Percentiles rank a stretch among this genome's conserved stretches.
phyloP scores from a whole-genome alignment of 2,113 vertebrate species.

The Lucifuga dentata region DNA sequence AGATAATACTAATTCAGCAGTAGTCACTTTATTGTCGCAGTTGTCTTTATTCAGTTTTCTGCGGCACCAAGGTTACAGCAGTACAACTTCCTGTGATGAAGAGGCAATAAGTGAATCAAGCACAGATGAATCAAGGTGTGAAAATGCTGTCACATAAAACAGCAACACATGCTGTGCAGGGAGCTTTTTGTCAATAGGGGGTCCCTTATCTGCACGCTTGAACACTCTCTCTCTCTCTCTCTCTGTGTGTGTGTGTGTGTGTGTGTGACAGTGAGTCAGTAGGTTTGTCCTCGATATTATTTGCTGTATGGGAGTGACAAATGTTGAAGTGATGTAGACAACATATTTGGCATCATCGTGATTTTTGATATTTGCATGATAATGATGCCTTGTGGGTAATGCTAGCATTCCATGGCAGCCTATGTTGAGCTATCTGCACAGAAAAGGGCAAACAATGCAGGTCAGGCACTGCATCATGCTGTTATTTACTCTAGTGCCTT shows the following conservation, averaged over 20 bases:
- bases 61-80: slow-evolving; percentile 24
- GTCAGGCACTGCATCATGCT: too few species aligned
- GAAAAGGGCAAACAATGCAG: too few species aligned
- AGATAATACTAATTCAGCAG: slow-evolving; percentile 44
- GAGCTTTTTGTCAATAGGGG: slow-evolving; percentile 50
- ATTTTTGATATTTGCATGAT: not conserved
- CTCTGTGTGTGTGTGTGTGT: not conserved
- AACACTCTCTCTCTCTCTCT: too few species aligned
- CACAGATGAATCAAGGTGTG: slow-evolving; percentile 43
- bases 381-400: not conserved
- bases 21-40: slow-evolving; percentile 37
- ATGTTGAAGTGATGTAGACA: slow-evolving; percentile 29
- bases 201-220: slow-evolving; percentile 1
- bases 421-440: too few species aligned
- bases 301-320: slow-evolving; percentile 5
- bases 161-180: slow-evolving; percentile 28
- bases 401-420: not conserved
- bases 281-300: slow-evolving; percentile 7
- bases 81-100: slow-evolving; percentile 14
- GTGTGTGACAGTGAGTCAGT: not conserved
- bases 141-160: slow-evolving; percentile 61
- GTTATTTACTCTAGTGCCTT: too few species aligned
- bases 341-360: slow-evolving; percentile 13
- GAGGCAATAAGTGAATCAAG: slow-evolving; percentile 21
- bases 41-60: slow-evolving; percentile 46